Percentiles rank a stretch among this genome's conserved stretches.
Evolutionary conservation across 53 echinoderm and acorn worm genomes (phyloP).

Genomic region (Astropecten irregularis): DNA sequence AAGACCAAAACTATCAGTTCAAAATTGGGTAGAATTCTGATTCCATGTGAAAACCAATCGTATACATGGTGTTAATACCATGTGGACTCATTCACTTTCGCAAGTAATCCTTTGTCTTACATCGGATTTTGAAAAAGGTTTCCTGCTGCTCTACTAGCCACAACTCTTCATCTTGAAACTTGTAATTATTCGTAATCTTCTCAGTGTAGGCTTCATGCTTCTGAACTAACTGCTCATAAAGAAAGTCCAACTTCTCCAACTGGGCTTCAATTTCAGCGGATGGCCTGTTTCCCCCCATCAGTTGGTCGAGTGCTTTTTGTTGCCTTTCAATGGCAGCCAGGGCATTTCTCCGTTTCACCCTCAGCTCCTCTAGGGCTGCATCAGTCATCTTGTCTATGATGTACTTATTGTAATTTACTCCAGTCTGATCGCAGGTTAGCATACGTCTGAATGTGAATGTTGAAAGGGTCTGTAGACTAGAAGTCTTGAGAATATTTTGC

Average conservation of each 20-base stretch:
- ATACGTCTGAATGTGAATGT: too few relatives aligned
- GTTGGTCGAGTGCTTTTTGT: background rate
- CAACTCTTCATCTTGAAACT: slow-evolving; percentile 45
- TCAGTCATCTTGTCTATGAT: background rate
- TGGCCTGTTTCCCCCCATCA: background rate
- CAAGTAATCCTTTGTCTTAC: too few relatives aligned
- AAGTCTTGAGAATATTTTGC: too few relatives aligned
- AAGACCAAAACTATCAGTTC: too few relatives aligned
- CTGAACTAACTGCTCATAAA: background rate
- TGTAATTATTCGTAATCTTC: background rate
- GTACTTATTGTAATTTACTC: background rate
- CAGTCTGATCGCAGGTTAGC: background rate
- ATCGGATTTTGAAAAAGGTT: too few relatives aligned
- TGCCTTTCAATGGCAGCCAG: background rate
- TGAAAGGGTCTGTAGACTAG: too few relatives aligned
- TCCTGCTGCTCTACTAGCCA: too few relatives aligned
- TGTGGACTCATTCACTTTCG: too few relatives aligned
- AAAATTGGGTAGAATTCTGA: too few relatives aligned
- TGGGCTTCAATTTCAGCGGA: background rate
- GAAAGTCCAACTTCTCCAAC: background rate
- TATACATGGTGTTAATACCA: too few relatives aligned
- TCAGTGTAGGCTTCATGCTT: slow-evolving; percentile 11
- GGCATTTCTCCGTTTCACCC: slow-evolving; percentile 2
- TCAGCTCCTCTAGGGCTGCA: background rate
- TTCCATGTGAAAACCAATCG: too few relatives aligned